phyloP scores from a whole-genome alignment of 1,140 invertebrate species.

The Neelides sp. region DNA sequence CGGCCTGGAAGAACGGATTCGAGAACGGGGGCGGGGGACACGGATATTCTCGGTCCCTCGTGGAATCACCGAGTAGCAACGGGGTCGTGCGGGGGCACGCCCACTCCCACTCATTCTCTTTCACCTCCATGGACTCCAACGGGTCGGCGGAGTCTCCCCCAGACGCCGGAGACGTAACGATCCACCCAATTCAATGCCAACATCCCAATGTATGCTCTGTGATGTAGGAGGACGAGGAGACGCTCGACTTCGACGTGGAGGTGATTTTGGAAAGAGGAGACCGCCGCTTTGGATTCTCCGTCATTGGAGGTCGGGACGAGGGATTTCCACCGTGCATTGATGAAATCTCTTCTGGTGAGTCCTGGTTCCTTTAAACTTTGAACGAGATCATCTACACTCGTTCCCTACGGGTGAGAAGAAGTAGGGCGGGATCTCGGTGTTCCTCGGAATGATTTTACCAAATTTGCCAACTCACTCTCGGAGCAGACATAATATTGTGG shows the following conservation, averaged over 20 bases:
- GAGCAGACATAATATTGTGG: no score
- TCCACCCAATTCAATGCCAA: no score
- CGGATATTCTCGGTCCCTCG: neutral
- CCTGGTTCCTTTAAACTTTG: constrained; percentile 9
- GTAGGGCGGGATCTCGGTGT: no score
- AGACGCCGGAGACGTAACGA: no score
- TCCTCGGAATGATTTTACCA: neutral
- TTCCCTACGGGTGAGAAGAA: no score
- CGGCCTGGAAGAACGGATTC: neutral
- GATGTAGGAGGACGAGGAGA: neutral
- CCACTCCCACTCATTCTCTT: constrained; percentile 21
- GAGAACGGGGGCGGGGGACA: constrained; percentile 6
- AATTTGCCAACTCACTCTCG: neutral
- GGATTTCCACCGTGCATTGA: constrained; percentile 40
- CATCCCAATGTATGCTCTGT: no score
- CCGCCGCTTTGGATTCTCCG: constrained; percentile 41
- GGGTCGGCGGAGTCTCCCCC: no score
- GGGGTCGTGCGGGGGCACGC: no score
- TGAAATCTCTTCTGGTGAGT: constrained; percentile 40
- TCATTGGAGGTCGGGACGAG: constrained; percentile 41
- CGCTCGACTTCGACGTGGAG: no score
- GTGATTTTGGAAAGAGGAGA: constrained; percentile 34
- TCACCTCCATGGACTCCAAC: constrained; percentile 15
- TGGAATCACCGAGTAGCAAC: neutral
- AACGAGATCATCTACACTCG: neutral